Conservation (phyloP, 2,113 vertebrate species). For the Seriola quinqueradiata region DNA sequence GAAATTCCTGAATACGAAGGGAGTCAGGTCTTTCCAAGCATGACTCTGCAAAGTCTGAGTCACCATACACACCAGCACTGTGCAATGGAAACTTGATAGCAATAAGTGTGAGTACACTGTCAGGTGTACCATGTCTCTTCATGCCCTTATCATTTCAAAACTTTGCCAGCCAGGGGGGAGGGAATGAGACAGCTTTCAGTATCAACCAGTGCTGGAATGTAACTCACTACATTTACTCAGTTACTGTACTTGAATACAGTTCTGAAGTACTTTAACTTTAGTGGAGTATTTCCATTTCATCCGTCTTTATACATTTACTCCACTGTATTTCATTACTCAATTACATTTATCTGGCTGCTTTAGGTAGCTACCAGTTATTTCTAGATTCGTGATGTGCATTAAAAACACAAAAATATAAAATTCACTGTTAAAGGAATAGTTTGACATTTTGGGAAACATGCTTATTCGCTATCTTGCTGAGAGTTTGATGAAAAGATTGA, state of each 20-base stretch:
- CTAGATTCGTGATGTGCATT: neutral
- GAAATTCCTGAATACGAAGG: constrained; percentile 78
- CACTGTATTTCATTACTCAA: neutral
- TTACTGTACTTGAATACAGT: no score
- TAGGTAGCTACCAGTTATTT: neutral
- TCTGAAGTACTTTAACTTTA: neutral
- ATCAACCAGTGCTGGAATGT: neutral
- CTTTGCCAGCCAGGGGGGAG: constrained; percentile 6
- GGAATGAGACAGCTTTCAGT: constrained; percentile 15
- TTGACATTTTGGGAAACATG: neutral
- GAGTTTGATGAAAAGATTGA: neutral
- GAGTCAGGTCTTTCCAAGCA: constrained; percentile 68
- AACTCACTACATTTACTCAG: neutral
- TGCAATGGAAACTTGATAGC: constrained; percentile 24
- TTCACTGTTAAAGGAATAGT: neutral
- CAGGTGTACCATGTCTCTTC: constrained; percentile 68
- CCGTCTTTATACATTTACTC: neutral
- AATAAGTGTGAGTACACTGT: constrained; percentile 23
- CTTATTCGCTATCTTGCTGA: neutral
- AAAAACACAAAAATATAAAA: neutral
- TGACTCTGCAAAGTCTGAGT: constrained; percentile 76
- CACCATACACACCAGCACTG: constrained; percentile 22
- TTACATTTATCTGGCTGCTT: neutral
- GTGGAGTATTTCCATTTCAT: neutral
- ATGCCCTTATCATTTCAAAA: constrained; percentile 57